phyloP scores from a whole-genome alignment of 1,140 invertebrate genomes.

The Chrysomallon squamiferum region DNA sequence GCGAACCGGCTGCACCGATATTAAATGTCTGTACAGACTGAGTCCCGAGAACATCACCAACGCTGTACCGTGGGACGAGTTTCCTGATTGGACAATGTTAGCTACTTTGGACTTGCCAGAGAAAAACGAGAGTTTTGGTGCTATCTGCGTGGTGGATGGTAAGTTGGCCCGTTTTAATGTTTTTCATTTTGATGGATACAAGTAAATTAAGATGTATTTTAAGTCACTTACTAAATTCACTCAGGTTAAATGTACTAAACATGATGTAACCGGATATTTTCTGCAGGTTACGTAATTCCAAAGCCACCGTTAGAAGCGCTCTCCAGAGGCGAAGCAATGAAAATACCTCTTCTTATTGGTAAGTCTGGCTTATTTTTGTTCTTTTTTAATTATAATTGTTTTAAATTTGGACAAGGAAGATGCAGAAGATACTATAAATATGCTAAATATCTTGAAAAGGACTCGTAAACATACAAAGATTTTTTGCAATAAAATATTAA shows the following conservation, averaged over 20 bases:
- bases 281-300: neutral
- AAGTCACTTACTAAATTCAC: neutral
- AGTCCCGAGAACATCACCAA: conserved; percentile 24
- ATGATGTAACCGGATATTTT: too few species aligned
- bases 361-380: neutral
- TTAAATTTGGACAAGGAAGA: neutral
- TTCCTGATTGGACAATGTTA: conserved; percentile 31
- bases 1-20: conserved; percentile 28
- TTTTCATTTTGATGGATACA: neutral
- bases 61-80: conserved; percentile 30
- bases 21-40: conserved; percentile 33
- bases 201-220: neutral
- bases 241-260: too few species aligned
- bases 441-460: neutral
- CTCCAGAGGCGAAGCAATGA: neutral
- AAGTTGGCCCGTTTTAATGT: neutral
- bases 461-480: neutral
- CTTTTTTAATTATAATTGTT: neutral
- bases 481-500: neutral
- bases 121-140: conserved; percentile 26
- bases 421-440: neutral
- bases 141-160: conserved; percentile 41
- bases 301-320: neutral
- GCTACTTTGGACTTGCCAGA: conserved; percentile 28
- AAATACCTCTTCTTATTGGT: neutral